Base-by-base conservation (phyloP, 2,888 invertebrate species). In the Polymixis lichenea region DNA sequence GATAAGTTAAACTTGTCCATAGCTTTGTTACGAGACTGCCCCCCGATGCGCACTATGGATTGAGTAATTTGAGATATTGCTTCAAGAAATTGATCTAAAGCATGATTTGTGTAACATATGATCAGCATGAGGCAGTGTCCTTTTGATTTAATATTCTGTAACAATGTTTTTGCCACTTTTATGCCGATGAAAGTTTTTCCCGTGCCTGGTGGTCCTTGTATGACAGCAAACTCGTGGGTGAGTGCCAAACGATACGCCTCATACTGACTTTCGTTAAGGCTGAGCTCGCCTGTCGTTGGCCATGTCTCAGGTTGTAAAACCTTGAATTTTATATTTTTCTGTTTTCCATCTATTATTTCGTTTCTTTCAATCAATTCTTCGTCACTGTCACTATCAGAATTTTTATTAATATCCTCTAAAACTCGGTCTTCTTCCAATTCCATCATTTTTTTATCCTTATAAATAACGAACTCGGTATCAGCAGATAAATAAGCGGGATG, bases 121-220 rank as follows among this genome's bases (percentile, higher is more conserved):
- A 99, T 96, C 32, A 98, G 95, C 88, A 98, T 97, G 5, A 97
- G 97, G 70, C 93, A 93, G 4, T 87, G 78, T 6, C 77, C 70
- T 1, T 58, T 25, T 11, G 77, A 9, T 19, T 90, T 86, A 38
- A 94, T 69, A 90, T 98, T 98, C 72, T 97, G 89, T 13, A 98
- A 89, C n/a, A 98, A 91, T 0, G 97, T 96, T 85, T 97, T 94
- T 0, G 98, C 97, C 28, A 99, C 97, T 94, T 98, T 97, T 8
- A 98, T 95, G 0, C 98, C 98, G 17, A 98, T 92, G 91, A 97
- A 98, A 0, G 98, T 98, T 95, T 98, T 98, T 0, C 98, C 99
- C 0, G 98, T 98, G 7, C 99, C 98, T 0, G 98, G 98, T 2
- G 98, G 98, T 0, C 99, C 98, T 94, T 98, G 98, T 84, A 98